These are phyloP conservation scores for Homarus gammarus DNA, from an alignment of 2,888 invertebrate species.

Conservation along the genomic window DNA sequence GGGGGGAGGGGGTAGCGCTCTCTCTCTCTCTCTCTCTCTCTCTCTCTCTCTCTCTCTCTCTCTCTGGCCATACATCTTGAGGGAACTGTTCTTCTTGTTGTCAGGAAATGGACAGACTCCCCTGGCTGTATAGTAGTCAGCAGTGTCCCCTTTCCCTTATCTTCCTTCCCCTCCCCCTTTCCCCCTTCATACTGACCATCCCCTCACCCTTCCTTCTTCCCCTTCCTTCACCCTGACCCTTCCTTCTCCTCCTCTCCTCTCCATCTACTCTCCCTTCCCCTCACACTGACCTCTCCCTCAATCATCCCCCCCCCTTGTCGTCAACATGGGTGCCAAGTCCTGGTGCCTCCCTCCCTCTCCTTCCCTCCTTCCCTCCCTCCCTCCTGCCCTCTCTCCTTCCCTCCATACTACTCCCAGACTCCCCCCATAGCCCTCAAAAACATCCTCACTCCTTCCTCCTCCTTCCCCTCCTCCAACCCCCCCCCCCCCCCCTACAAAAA, in stretches of 20 bases:
- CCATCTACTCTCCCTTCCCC: too few species aligned
- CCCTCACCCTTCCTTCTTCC: not conserved
- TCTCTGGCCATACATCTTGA: not conserved
- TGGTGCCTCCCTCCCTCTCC: not conserved
- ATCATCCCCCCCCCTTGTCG: not conserved
- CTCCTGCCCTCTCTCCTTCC: not conserved
- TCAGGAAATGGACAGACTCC: not conserved
- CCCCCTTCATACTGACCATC: too few species aligned
- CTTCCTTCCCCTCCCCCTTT: not conserved
- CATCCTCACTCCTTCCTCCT: not conserved
- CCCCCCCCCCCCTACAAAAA: too few species aligned
- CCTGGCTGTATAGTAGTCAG: not conserved
- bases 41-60: too few species aligned
- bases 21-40: too few species aligned
- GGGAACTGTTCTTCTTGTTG: not conserved
- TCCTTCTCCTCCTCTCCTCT: too few species aligned
- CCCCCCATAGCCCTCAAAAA: too few species aligned
- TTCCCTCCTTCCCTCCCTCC: not conserved
- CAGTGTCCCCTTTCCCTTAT: not conserved
- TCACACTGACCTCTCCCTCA: not conserved
- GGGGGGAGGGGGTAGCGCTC: too few species aligned
- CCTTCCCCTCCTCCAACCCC: not conserved
- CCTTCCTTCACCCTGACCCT: conserved; percentile 10
- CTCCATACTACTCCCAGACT: not conserved
- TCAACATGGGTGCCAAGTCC: too few species aligned